phyloP scores from a whole-genome alignment of 2,113 vertebrate genomes.

The Elaphurus davidianus region DNA sequence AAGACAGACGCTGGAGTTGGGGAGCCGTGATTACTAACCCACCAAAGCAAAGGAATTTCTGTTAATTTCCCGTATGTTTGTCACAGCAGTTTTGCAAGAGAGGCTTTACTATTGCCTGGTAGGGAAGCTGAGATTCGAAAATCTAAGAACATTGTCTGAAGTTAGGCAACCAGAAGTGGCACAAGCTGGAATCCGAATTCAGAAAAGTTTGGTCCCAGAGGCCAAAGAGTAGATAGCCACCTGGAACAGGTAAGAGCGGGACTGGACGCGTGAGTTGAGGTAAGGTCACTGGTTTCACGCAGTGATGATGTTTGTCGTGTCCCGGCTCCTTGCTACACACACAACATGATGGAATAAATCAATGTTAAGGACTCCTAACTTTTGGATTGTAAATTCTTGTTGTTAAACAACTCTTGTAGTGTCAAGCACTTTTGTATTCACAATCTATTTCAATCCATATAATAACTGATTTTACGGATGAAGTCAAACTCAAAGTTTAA shows the following conservation, averaged over 20 bases:
- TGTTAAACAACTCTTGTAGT: neutral
- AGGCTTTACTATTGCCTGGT: neutral
- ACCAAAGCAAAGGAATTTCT: neutral
- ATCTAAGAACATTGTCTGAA: neutral
- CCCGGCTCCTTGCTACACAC: neutral
- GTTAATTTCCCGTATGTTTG: neutral
- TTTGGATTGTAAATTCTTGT: neutral
- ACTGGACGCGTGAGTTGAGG: neutral
- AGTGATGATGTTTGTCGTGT: neutral
- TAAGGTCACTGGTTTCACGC: neutral
- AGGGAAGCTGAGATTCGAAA: neutral
- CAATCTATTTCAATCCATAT: neutral
- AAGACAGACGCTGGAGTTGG: neutral
- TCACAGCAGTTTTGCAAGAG: neutral
- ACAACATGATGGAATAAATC: neutral
- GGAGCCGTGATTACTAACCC: neutral
- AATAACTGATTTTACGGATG: neutral
- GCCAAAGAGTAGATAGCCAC: neutral
- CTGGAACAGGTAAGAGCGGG: accelerated
- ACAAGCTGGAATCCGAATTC: neutral
- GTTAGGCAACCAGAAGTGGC: neutral
- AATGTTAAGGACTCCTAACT: neutral
- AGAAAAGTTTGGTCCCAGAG: neutral
- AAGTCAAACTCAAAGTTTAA: neutral
- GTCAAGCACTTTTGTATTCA: neutral